Conservation (phyloP, 2,797 vertebrate genomes). For the Sebastes reedi region DNA sequence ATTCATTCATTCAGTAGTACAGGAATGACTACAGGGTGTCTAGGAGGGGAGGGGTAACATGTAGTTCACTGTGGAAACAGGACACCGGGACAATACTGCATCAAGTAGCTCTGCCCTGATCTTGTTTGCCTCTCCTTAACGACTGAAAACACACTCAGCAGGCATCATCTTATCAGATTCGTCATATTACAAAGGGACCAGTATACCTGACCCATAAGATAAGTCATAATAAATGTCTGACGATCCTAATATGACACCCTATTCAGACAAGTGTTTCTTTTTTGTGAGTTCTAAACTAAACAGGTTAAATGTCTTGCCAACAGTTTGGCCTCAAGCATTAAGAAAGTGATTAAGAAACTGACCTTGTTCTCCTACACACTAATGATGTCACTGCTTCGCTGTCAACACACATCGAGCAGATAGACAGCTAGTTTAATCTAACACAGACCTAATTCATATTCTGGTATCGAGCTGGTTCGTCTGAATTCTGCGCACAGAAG, state of each 20-base stretch:
- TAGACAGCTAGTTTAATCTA: conserved; percentile 56
- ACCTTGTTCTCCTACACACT: conserved; percentile 40
- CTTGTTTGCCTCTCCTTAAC: conserved; percentile 23
- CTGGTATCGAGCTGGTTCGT: conserved; percentile 66
- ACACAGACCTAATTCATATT: conserved; percentile 77
- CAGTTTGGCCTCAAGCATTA: conserved; percentile 21
- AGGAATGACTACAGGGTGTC: conserved; percentile 25
- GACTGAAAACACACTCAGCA: conserved; percentile 17
- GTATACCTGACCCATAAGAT: conserved; percentile 6
- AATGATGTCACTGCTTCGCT: conserved; percentile 68
- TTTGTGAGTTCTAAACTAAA: neutral
- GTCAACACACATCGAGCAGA: conserved; percentile 50
- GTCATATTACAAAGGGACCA: conserved; percentile 3
- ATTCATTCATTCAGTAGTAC: conserved; percentile 49
- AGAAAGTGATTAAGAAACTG: conserved; percentile 39
- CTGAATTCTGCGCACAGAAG: conserved; percentile 77
- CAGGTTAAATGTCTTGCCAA: conserved; percentile 18
- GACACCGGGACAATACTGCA: conserved; percentile 52
- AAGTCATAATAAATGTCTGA: neutral
- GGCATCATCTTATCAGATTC: conserved; percentile 7
- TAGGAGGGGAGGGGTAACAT: conserved; percentile 26
- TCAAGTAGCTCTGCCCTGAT: conserved; percentile 14
- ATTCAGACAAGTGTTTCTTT: neutral
- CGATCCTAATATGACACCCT: conserved; percentile 1
- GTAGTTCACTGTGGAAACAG: conserved; percentile 58